Base-by-base conservation (phyloP, 2,888 invertebrate genomes). In the Drosophila vallismaia region DNA sequence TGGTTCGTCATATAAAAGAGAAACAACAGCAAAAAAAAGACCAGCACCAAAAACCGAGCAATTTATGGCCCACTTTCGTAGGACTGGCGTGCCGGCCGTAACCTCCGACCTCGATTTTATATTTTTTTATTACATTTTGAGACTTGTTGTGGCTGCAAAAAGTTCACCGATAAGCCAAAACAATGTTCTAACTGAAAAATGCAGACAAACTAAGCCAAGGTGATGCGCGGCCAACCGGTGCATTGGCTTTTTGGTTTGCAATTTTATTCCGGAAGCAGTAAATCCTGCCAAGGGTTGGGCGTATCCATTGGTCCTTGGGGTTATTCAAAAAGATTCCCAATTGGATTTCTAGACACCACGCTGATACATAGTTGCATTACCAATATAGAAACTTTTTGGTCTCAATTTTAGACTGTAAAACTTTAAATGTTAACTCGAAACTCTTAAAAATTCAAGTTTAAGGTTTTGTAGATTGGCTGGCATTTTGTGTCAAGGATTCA, bases 71-170 rank as follows among this genome's bases (percentile, higher is more conserved):
- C 78, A 80, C 72, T 72, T 80, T 66, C 67, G 72, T 59, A 51
- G 42, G 36, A 31, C 12, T 66, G 54, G 57, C 66, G 64, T 84
- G 81, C 84, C 75, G 76, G 78, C 78, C 62, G 71, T 72, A 66
- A 66, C 62, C 66, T 50, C 42, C 49, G 64, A 64, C 63, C 62
- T 45, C 62, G 31, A 38, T 57, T 40, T 40, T 14, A 28, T 28
- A 28, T 28, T 28, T 28, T 4, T 4, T 28, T 28, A 29, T 28
- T 49, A 9, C 44, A 28, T 63, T 62, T 56, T 29, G 56, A 42
- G 71, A 85, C 74, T 80, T 80, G 82, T 85, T 80, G 79, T 76
- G 72, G 74, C 79, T 77, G 72, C 66, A 53, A 57, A 63, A 79
- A 82, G 79, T 82, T 76, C 68, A 55, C 58, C 80, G 66, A 73